A percentile compares a stretch with the other conserved stretches of the same genome.
These are phyloP conservation scores for Calameuta pallipes DNA, from an alignment of 2,888 invertebrate species.

Conservation along the genomic window DNA sequence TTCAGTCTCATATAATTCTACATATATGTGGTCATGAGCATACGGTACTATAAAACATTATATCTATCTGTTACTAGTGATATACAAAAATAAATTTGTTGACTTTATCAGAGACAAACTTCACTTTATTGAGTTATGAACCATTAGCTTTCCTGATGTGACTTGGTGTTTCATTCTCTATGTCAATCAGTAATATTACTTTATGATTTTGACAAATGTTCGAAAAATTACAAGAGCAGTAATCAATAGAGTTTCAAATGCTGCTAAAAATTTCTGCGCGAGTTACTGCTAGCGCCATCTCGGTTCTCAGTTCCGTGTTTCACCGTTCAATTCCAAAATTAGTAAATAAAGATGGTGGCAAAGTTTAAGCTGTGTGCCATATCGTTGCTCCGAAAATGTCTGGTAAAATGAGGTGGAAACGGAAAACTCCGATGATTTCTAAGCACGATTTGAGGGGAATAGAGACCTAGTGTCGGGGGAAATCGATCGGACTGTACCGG, in stretches of 20 bases:
- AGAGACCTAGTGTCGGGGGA: constrained; percentile 31
- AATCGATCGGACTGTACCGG: constrained; percentile 22
- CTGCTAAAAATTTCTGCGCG: neutral
- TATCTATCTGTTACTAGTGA: too few species aligned
- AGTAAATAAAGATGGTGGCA: constrained; percentile 65
- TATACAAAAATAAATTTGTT: too few species aligned
- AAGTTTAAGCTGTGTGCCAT: constrained; percentile 51
- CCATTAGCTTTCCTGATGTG: neutral
- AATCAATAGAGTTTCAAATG: neutral
- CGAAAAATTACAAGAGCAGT: neutral
- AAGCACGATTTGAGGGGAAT: constrained; percentile 26
- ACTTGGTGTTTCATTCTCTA: neutral
- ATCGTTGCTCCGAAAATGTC: constrained; percentile 53
- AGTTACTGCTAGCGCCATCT: neutral
- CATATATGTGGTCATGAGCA: too few species aligned
- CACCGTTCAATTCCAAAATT: constrained; percentile 56
- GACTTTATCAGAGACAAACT: neutral
- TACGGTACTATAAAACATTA: too few species aligned
- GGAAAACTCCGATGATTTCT: constrained; percentile 33
- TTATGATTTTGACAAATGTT: neutral
- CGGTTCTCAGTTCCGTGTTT: constrained; percentile 11
- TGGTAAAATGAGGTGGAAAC: constrained; percentile 55
- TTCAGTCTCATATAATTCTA: neutral
- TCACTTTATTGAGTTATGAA: neutral
- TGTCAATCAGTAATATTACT: neutral